These are phyloP conservation scores for Mormyrops attenuatus DNA, from an alignment of 2,797 vertebrate species.

Conservation along the genomic window DNA sequence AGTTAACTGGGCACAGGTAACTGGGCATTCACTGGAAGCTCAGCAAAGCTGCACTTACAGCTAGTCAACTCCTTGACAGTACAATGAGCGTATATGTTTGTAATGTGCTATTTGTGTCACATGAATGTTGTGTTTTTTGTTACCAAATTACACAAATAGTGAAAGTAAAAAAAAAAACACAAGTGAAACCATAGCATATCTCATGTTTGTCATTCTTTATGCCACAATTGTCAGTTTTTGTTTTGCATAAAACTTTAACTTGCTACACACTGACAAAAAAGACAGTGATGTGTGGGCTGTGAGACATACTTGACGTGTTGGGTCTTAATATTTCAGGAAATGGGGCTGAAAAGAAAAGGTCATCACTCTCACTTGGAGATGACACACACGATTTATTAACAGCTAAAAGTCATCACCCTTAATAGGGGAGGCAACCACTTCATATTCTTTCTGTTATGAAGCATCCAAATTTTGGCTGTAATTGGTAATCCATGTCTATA, in stretches of 20 bases:
- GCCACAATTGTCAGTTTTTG: neutral
- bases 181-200: neutral
- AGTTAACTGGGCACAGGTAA: neutral
- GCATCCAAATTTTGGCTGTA: neutral
- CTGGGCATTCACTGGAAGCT: neutral
- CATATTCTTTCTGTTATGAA: neutral
- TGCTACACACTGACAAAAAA: neutral
- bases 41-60: neutral
- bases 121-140: neutral
- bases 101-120: neutral
- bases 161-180: neutral
- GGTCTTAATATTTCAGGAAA: constrained; percentile 11
- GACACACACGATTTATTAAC: neutral
- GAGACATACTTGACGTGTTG: neutral
- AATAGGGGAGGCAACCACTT: constrained; percentile 3
- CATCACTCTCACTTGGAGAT: neutral
- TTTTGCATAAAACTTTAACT: neutral
- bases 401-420: neutral
- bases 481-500: neutral
- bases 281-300: neutral
- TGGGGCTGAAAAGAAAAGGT: neutral
- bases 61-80: neutral
- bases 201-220: neutral
- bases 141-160: neutral
- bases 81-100: neutral